Base-by-base conservation (phyloP, 1,140 invertebrate species). In the Zaprionus capensis region DNA sequence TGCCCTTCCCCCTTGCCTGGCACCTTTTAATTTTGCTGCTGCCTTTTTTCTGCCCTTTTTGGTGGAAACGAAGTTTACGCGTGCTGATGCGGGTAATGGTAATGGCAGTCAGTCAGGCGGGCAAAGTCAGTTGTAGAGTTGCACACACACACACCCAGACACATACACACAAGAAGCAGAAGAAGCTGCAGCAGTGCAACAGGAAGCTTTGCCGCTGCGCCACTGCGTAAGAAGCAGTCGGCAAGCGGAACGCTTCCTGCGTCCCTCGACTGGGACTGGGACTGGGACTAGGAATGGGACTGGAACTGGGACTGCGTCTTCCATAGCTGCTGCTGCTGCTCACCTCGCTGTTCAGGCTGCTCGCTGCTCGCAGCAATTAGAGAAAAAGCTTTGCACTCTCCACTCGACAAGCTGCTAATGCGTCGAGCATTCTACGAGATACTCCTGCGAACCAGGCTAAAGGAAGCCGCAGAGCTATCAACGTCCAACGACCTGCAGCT, bases 61-160 rank as follows among this genome's bases (percentile, higher is more conserved):
- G 65, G 78, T 90, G 78, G 71, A 84, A 84, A 88, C 85, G 84
- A 87, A 87, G 84, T 87, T 87, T 88, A 84, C 85, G 84, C 84
- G 84, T 87, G 81, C 84, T 88, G 84, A 87, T 83, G 83, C 78
- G 87, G 71, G 77, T 87, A 72, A 76, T 76, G 74, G 62, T 71
- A 87, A 87, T 87, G 80, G 78, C 80, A 83, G 84, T 81, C 77
- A 78, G 84, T 74, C 73, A 80, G 81, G 63, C 80, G 71, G 71
- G 61, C 15, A 64, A 64, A 69, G 77, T 59, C 66, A 71, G 69
- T 71, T 51, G 59, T 62, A 28, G 41, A 62, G 63, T 28, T n/a
- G 26, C 44, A 65, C 9, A n/a, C 62, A 71, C 66, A 65, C 44
- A n/a, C 28, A 55, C 44, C 12, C 44, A 71, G 66, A 65, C 44